These are phyloP conservation scores for Gobiocypris rarus DNA, from an alignment of 2,113 vertebrate genomes.

Conservation along the genomic window DNA sequence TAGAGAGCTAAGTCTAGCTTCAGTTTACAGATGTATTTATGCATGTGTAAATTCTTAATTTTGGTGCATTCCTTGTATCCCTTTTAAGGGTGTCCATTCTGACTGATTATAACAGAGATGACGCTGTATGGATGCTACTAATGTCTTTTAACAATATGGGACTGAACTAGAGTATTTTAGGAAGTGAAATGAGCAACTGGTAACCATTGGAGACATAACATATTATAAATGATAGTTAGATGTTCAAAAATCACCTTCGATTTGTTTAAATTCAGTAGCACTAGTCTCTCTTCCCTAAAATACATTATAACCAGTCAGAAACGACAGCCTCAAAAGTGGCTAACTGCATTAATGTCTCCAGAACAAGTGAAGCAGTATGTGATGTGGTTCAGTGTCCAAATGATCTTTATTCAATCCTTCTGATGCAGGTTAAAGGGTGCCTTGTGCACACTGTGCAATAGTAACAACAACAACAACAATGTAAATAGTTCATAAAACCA, in stretches of 20 bases:
- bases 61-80: background rate
- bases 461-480: background rate
- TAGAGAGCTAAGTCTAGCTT: background rate
- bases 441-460: conserved; percentile 18
- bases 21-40: background rate
- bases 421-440: background rate
- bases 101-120: background rate
- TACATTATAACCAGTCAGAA: background rate
- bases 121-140: background rate
- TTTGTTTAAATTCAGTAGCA: background rate
- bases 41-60: background rate
- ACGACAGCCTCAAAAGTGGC: background rate
- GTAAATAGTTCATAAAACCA: background rate
- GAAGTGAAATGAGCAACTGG: background rate
- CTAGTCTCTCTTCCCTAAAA: background rate
- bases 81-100: background rate
- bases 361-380: too few relatives aligned
- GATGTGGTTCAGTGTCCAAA: background rate
- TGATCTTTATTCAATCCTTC: background rate
- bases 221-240: too few relatives aligned
- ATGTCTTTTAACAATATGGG: background rate
- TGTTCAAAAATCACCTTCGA: background rate
- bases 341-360: background rate
- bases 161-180: background rate
- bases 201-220: background rate